Base-by-base conservation (phyloP, 2,797 vertebrate species). In the Acrossocheilus fasciatus region DNA sequence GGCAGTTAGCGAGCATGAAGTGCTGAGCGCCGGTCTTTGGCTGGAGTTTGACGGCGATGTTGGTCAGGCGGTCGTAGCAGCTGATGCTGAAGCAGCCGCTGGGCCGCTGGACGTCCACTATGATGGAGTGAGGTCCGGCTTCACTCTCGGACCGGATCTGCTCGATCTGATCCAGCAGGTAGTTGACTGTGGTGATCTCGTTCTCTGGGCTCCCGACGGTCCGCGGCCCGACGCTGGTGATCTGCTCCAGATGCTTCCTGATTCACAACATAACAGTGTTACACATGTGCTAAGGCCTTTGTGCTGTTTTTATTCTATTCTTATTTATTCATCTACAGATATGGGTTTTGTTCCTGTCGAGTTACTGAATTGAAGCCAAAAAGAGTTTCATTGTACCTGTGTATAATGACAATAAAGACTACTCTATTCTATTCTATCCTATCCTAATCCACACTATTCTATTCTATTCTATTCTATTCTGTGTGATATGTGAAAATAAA, bases 61-160 rank as follows among this genome's bases (percentile, higher is more conserved):
- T 99, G 89, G 97, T 98, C 93, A 99, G 95, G 0, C 96, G 97
- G 93, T 98, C 97, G 70, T 99, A 99, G 92, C 97, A 98, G 93
- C 98, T 99, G 73, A 98, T 97, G 92, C 96, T 98, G 92, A 99
- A 99, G 30, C 98, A 96, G 78, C 98, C 98, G 0, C 97, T 98
- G 81, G 98, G 98, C 11, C 95, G 96, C 88, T 98, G 98, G 43
- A 98, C 83, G 5, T 99, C 97, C 83, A 98, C 92, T 0, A 92
- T 95, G 72, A 99, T 94, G 87, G 91, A 95, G 90, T 98, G 97
- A 57, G 92, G 93, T 2, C 94, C 92, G 0, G 88, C 57, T 0
- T 85, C 92, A 1, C 95, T 96, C 92, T 95, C 94, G 0, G 14
- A 83, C 84, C 95, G 93, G 88, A 99, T 96, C 73, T 90, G 89